These are phyloP conservation scores for Nematostella vectensis DNA, from an alignment of 92 coral and sea anemone species.

Conservation along the genomic window DNA sequence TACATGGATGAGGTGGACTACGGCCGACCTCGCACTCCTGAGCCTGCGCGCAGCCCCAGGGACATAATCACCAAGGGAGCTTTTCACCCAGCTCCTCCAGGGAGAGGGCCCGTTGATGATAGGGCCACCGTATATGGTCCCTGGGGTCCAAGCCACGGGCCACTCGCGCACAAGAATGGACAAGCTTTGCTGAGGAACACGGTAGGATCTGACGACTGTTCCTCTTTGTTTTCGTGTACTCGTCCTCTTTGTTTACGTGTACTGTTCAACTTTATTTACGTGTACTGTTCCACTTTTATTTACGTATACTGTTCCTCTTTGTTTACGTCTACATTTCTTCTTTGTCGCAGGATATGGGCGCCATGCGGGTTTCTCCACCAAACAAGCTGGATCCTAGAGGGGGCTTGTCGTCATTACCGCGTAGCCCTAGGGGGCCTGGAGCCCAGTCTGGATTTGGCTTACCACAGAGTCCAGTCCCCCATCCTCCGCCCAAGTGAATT, in stretches of 20 bases:
- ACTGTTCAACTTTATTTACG: too few relatives aligned
- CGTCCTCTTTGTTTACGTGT: too few relatives aligned
- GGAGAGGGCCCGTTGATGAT: slow-evolving; percentile 27
- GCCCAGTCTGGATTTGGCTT: slow-evolving; percentile 16
- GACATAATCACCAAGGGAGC: slow-evolving; percentile 26
- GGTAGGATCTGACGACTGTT: too few relatives aligned
- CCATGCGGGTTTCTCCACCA: slow-evolving; percentile 16
- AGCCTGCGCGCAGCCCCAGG: slow-evolving; percentile 58
- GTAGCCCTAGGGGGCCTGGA: slow-evolving; percentile 9
- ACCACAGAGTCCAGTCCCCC: slow-evolving; percentile 43
- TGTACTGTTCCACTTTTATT: too few relatives aligned
- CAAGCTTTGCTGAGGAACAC: slow-evolving; percentile 63
- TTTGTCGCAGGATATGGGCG: too few relatives aligned
- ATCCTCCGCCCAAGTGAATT: slow-evolving; percentile 35
- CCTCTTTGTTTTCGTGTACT: too few relatives aligned
- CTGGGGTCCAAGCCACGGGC: slow-evolving; percentile 44
- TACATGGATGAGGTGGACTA: slow-evolving; percentile 20
- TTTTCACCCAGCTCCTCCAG: slow-evolving; percentile 45
- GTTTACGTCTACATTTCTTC: too few relatives aligned
- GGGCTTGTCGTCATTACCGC: slow-evolving; percentile 2
- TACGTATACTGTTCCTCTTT: too few relatives aligned
- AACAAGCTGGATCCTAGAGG: slow-evolving; percentile 13
- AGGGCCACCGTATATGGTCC: slow-evolving; percentile 38
- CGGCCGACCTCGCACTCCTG: slow-evolving; percentile 69
- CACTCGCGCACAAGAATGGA: slow-evolving; percentile 54